phyloP scores from a whole-genome alignment of 2,113 vertebrate species.

The Oncorhynchus masou region DNA sequence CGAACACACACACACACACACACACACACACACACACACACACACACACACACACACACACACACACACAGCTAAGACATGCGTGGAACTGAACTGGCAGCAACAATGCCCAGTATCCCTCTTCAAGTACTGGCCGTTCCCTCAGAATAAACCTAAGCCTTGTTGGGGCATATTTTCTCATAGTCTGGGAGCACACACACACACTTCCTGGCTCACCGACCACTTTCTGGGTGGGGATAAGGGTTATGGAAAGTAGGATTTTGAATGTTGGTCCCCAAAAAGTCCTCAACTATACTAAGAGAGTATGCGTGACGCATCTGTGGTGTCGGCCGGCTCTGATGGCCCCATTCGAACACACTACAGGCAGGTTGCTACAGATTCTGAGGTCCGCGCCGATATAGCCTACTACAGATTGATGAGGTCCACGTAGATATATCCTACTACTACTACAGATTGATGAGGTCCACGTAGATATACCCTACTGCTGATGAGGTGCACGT shows the following conservation, averaged over 20 bases:
- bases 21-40: not conserved
- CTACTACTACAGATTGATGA: too few relatives aligned
- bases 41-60: not conserved
- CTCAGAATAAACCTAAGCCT: slow-evolving; percentile 71
- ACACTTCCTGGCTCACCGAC: slow-evolving; percentile 47
- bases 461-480: too few relatives aligned
- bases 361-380: slow-evolving; percentile 1
- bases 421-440: too few relatives aligned
- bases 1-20: slow-evolving; percentile 20
- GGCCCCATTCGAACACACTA: not conserved
- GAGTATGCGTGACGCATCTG: slow-evolving; percentile 7
- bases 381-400: too few relatives aligned
- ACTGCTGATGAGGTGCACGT: too few relatives aligned
- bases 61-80: not conserved
- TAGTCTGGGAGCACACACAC: slow-evolving; percentile 54
- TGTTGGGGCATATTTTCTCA: slow-evolving; percentile 71
- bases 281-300: too few relatives aligned
- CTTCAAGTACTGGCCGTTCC: slow-evolving; percentile 60
- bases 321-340: not conserved
- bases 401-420: too few relatives aligned
- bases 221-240: slow-evolving; percentile 7
- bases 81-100: slow-evolving; percentile 50
- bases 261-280: too few relatives aligned
- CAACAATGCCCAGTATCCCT: slow-evolving; percentile 43
- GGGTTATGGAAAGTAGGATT: too few relatives aligned